phyloP scores from a whole-genome alignment of 2,888 invertebrate species.

The Hypena proboscidalis region DNA sequence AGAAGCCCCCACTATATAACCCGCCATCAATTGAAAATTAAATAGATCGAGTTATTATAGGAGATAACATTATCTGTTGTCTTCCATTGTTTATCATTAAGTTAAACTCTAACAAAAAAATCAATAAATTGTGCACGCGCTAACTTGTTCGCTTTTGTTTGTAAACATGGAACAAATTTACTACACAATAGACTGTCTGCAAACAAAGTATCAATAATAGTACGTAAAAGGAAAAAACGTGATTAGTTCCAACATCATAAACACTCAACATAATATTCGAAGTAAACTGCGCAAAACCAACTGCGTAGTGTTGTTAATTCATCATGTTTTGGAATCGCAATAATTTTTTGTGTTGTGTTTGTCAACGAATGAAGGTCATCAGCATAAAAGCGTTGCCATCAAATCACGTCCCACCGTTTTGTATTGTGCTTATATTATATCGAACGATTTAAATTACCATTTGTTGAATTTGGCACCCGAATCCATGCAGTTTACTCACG shows the following conservation, averaged over 20 bases:
- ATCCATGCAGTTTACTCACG: background rate
- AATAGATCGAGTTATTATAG: too few species aligned
- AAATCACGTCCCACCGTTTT: conserved; percentile 13
- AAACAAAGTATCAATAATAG: background rate
- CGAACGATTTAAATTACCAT: conserved; percentile 1
- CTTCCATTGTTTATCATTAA: too few species aligned
- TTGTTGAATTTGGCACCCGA: background rate
- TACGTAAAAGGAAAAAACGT: conserved; percentile 25
- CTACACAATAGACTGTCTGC: background rate
- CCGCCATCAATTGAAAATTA: too few species aligned
- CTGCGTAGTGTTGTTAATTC: conserved; percentile 51
- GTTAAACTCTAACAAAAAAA: too few species aligned
- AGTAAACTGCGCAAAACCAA: conserved; percentile 43
- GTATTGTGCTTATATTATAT: conserved; percentile 14
- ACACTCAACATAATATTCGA: conserved; percentile 23
- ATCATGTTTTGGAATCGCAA: conserved; percentile 44
- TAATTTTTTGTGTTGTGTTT: conserved; percentile 53
- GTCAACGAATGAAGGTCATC: conserved; percentile 53
- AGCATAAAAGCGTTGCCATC: conserved; percentile 27
- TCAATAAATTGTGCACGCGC: too few species aligned
- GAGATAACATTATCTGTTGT: too few species aligned
- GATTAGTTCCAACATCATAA: conserved; percentile 8
- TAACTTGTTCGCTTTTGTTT: conserved; percentile 3
- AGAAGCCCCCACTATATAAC: too few species aligned
- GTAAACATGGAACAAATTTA: conserved; percentile 9